phyloP scores from a whole-genome alignment of 2,797 vertebrate species.

The Lutjanus campechanus region DNA sequence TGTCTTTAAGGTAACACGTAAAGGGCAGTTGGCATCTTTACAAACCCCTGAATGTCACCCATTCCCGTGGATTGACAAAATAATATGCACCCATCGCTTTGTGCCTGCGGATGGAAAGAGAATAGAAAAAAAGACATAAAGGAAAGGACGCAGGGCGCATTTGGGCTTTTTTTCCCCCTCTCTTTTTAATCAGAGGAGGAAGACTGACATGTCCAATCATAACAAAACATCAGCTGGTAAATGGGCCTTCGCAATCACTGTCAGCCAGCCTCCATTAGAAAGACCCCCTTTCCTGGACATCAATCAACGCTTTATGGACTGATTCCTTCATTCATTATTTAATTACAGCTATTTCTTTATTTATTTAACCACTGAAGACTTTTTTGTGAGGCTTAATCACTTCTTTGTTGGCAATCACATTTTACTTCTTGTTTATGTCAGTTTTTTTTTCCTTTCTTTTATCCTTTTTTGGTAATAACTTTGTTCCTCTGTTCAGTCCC shows the following conservation, averaged over 20 bases:
- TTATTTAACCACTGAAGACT: slow-evolving; percentile 83
- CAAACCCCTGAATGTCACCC: slow-evolving; percentile 88
- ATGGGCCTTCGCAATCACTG: slow-evolving; percentile 94
- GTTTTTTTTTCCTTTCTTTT: slow-evolving; percentile 53
- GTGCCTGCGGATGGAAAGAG: slow-evolving; percentile 86
- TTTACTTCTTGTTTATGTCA: slow-evolving; percentile 75
- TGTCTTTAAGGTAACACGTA: slow-evolving; percentile 69
- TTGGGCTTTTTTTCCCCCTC: slow-evolving; percentile 81
- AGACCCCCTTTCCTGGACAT: slow-evolving; percentile 93
- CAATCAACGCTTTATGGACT: slow-evolving; percentile 92
- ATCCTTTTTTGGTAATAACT: slow-evolving; percentile 59
- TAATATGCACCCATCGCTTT: slow-evolving; percentile 96
- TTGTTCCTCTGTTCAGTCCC: slow-evolving; percentile 66
- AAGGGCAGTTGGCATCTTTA: slow-evolving; percentile 75
- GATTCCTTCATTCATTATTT: slow-evolving; percentile 87
- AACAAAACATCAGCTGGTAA: slow-evolving; percentile 98
- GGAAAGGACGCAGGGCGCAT: slow-evolving; percentile 92
- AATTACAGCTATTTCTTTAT: slow-evolving; percentile 84
- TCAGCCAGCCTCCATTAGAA: slow-evolving; percentile 93
- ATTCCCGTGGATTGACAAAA: slow-evolving; percentile 95
- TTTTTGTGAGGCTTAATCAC: slow-evolving; percentile 79
- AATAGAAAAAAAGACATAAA: slow-evolving; percentile 73
- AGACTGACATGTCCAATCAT: slow-evolving; percentile 99
- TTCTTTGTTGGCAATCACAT: slow-evolving; percentile 80
- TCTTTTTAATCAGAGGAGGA: slow-evolving; percentile 99